Percentiles rank a stretch among this genome's conserved stretches.
phyloP scores from a whole-genome alignment of 2,888 invertebrate species.

The Acanthosepion pharaonis region DNA sequence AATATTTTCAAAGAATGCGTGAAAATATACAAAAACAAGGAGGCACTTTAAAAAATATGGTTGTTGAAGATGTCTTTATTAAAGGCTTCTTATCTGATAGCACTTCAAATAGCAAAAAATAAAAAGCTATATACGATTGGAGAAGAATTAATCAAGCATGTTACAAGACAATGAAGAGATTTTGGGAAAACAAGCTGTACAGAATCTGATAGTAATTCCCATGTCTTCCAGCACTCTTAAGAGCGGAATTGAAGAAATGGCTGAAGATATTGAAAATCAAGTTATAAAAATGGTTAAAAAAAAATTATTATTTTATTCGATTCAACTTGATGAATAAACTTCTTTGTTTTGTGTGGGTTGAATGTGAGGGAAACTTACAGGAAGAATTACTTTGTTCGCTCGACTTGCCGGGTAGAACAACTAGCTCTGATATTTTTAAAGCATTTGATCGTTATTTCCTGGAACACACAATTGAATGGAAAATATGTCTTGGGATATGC shows the following conservation, averaged over 20 bases:
- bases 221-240: background rate
- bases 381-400: no score
- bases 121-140: no score
- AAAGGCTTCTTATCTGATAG: no score
- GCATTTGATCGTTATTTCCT: slow-evolving; percentile 2
- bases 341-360: background rate
- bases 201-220: background rate
- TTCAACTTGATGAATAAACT: background rate
- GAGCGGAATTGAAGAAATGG: background rate
- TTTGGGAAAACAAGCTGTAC: background rate
- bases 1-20: no score
- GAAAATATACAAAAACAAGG: no score
- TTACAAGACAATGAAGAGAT: background rate
- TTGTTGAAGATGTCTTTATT: no score
- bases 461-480: slow-evolving; percentile 34
- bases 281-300: background rate
- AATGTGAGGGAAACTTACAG: background rate
- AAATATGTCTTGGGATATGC: background rate
- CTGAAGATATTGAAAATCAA: background rate
- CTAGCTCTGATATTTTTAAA: background rate
- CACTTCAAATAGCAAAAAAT: no score
- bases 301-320: background rate
- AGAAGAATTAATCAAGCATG: background rate
- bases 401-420: slow-evolving; percentile 25
- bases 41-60: no score